Evolutionary conservation across 1,140 invertebrate genomes (phyloP).

Genomic region (Rhopalosiphum padi): DNA sequence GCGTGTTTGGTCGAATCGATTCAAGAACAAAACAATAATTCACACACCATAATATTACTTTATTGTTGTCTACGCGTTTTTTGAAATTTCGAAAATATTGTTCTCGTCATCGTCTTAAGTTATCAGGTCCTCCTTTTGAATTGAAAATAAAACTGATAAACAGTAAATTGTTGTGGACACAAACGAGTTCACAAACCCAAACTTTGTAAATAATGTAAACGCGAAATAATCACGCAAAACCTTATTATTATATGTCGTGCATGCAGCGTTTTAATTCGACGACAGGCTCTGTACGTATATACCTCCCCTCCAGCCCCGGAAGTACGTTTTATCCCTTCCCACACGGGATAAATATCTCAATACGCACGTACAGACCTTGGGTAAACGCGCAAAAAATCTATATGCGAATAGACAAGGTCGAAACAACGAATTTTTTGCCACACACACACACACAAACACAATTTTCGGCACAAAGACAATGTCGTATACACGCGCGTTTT

Average conservation of each 20-base stretch:
- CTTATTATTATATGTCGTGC: background rate
- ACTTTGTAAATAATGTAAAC: background rate
- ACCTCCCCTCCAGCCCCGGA: background rate
- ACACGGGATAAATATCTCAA: background rate
- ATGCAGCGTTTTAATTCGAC: background rate
- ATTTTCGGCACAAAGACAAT: constrained; percentile 12
- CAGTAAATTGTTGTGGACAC: background rate
- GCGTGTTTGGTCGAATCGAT: background rate
- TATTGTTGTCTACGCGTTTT: too few species aligned
- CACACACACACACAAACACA: background rate
- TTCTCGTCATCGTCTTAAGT: too few species aligned
- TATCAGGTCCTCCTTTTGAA: too few species aligned
- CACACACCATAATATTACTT: too few species aligned
- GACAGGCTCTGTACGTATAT: background rate
- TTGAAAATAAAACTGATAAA: background rate
- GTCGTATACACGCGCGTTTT: background rate
- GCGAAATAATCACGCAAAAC: background rate
- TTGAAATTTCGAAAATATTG: too few species aligned
- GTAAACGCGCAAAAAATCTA: background rate
- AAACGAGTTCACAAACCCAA: background rate
- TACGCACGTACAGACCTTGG: background rate
- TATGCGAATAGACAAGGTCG: constrained; percentile 27
- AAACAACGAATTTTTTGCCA: constrained; percentile 13
- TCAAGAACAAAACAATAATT: background rate
- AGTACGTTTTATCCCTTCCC: background rate